Base-by-base conservation (phyloP, 2,888 invertebrate species). In the Gymnoscelis rufifasciata region DNA sequence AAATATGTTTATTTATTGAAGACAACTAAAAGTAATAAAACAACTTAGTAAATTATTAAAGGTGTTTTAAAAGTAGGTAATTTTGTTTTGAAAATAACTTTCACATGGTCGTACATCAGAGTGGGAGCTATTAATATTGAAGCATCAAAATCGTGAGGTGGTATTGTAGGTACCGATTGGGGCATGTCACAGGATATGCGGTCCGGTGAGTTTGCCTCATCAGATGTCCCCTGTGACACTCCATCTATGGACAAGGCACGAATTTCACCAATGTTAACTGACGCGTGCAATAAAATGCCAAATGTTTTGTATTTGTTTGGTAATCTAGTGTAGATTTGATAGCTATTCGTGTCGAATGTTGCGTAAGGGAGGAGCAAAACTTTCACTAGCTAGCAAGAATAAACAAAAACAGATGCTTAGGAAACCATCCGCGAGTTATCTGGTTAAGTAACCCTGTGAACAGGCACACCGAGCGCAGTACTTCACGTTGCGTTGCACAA, bases 131-230 rank as follows among this genome's bases (percentile, higher is more conserved):
- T 68, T 66, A 65, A 59, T 54, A 48, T 62, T 54, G 60, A 66
- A 64, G 72, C 67, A 63, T 67, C 64, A 56, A 60, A 62, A 56
- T 57, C 57, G 65, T 67, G 62, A 64, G 59, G 60, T 64, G 63
- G 56, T 59, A 31, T 26, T 26, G 26, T 26, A 26, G 26, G 8
- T 33, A 55, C 47, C 54, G 57, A 54, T 60, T 49, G 61, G 67
- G 70, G 66, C 74, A 71, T 73, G 75, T 72, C 72, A 69, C 76
- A 79, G 84, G 86, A 86, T 80, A 64, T 68, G 71, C 83, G 84
- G 77, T 83, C 73, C 74, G 80, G 56, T 82, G 78, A 62, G 63
- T 68, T 57, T 63, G 62, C 65, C 68, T 68, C 77, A 76, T 77
- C 74, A 73, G 67, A 74, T 76, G 80, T 76, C 77, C 82, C 82